Evolutionary conservation across 1,140 invertebrate genomes (phyloP).

Genomic region (Ceratosolen solmsi): DNA sequence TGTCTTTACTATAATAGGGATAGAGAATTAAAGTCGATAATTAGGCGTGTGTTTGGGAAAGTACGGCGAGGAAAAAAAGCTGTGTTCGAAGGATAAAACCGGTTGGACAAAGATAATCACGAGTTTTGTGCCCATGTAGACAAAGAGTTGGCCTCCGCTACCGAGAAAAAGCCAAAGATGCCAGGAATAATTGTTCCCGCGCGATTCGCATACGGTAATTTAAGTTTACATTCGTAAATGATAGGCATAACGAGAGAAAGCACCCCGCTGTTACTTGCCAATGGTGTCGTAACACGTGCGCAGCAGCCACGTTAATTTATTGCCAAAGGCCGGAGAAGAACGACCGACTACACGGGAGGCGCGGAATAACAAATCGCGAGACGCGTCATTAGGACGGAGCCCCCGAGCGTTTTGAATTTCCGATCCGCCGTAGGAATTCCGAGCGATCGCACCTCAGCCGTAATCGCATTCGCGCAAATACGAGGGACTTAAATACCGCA

Average conservation of each 20-base stretch:
- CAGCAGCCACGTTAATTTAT: too few relatives aligned
- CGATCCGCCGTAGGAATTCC: conserved; percentile 54
- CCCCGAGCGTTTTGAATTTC: conserved; percentile 64
- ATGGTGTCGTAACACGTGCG: background rate
- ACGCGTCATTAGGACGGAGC: conserved; percentile 38
- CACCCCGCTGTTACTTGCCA: conserved; percentile 8
- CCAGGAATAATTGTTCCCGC: conserved; percentile 1
- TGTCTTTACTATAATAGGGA: background rate
- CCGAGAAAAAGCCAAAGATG: conserved; percentile 4
- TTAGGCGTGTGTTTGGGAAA: too few relatives aligned
- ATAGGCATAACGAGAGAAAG: conserved; percentile 26
- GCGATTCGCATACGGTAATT: background rate
- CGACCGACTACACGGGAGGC: too few relatives aligned
- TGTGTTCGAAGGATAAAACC: background rate
- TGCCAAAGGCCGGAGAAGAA: background rate
- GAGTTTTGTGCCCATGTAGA: background rate
- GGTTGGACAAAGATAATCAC: background rate
- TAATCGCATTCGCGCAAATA: conserved; percentile 38
- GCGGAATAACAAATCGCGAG: conserved; percentile 28
- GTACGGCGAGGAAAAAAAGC: too few relatives aligned
- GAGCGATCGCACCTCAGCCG: conserved; percentile 29
- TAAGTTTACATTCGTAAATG: conserved; percentile 28
- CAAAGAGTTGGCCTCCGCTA: background rate
- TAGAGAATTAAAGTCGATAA: background rate
- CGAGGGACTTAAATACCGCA: background rate